Conservation (phyloP, 2,888 invertebrate genomes). For the Lasioglossum malachurum region DNA sequence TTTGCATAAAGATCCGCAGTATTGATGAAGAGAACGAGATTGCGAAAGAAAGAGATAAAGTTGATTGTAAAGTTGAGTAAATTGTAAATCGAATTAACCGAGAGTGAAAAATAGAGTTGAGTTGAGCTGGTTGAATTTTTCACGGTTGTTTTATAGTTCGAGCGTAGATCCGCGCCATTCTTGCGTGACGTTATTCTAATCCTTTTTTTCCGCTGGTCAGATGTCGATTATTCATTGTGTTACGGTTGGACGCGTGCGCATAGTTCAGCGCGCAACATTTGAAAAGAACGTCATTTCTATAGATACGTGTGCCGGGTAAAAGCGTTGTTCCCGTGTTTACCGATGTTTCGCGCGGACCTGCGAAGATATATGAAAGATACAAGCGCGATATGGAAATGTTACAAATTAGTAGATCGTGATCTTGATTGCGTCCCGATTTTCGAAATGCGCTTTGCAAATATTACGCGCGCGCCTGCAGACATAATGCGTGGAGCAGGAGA, state of each 20-base stretch:
- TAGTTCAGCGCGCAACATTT: slow-evolving; percentile 37
- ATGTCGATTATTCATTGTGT: slow-evolving; percentile 48
- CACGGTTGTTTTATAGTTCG: not conserved
- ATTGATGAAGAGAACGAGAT: not conserved
- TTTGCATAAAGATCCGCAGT: not conserved
- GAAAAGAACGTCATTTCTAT: slow-evolving; percentile 43
- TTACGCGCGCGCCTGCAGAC: not conserved
- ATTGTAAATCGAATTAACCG: not conserved
- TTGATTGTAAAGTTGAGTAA: not conserved
- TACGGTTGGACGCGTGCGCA: slow-evolving; percentile 34
- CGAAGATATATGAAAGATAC: slow-evolving; percentile 34
- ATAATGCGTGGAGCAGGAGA: not conserved
- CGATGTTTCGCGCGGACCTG: not conserved
- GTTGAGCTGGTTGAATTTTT: not conserved
- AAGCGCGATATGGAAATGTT: slow-evolving; percentile 38
- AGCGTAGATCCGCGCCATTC: not conserved
- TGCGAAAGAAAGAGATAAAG: not conserved
- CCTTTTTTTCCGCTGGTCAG: not conserved
- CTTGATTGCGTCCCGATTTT: slow-evolving; percentile 46
- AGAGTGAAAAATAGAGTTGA: not conserved
- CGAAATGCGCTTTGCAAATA: not conserved
- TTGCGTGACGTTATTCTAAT: slow-evolving; percentile 10
- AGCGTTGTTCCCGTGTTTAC: slow-evolving; percentile 34
- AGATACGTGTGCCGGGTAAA: slow-evolving; percentile 21
- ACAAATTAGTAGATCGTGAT: slow-evolving; percentile 51